Base-by-base conservation (phyloP, 2,888 invertebrate species). In the Caenorhabditis sp. region DNA sequence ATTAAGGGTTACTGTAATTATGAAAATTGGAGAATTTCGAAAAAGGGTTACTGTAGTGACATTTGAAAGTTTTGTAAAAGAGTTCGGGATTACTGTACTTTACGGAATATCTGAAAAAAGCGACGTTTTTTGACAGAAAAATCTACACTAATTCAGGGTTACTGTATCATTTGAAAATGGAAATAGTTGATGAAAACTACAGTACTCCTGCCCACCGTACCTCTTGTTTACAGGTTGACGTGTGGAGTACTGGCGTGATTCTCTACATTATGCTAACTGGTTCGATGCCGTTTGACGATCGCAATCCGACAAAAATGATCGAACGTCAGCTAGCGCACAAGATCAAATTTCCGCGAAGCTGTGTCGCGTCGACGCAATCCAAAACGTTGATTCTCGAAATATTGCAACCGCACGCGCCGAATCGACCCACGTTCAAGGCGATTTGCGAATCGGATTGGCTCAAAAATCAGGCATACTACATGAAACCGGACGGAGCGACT, bases 201-300 rank as follows among this genome's bases (percentile, higher is more conserved):
- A 4, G 10, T 31, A 31, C 10, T 31, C 10, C 10, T 31, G 31
- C 10, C 31, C 31, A 51, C 4, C n/a, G n/a, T n/a, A n/a, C n/a
- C n/a, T n/a, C n/a, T n/a, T n/a, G n/a, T 12, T 24, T 54, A 1
- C 54, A 54, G 53, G 79, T 88, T 1, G 94, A 94, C 86, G 90
- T 93, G 84, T 94, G 94, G 94, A 93, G 93, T 1, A 87, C 95
- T 77, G 94, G 90, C 0, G 88, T 90, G 49, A 92, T 94, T 61
- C 89, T 94, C 4, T 94, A 92, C 88, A 93, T 94, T 37, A 93
- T 94, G 92, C 88, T 89, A 74, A 86, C 77, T 36, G 84, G 84
- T 36, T 64, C 79, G 31, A 84, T 84, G 84, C 84, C 84, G 3
- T 84, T 76, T 59, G 82, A 84, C 63, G 84, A 84, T 55, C 74